Evolutionary conservation across 2,113 vertebrate genomes (phyloP).

Genomic region (Stomatorhinus ivindoensis): DNA sequence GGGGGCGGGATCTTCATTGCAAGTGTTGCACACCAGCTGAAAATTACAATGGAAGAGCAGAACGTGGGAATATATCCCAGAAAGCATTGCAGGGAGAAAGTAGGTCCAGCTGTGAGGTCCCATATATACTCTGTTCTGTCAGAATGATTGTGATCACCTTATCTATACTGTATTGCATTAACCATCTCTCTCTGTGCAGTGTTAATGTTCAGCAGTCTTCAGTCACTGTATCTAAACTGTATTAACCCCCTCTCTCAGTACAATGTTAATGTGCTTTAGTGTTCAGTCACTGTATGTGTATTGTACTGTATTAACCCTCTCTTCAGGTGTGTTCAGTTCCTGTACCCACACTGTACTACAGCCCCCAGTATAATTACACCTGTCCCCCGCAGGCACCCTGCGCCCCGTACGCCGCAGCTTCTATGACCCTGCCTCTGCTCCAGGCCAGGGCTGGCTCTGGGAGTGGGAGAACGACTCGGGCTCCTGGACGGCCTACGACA

Average conservation of each 20-base stretch:
- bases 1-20: neutral
- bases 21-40: neutral
- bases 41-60: neutral
- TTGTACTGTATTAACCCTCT: neutral
- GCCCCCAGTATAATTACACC: neutral
- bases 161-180: neutral
- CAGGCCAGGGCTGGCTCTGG: constrained; percentile 92
- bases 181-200: neutral
- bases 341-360: neutral
- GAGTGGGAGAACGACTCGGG: constrained; percentile 93
- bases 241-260: neutral
- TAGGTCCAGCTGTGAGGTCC: neutral
- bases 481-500: constrained; percentile 95
- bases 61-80: neutral
- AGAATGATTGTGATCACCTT: neutral
- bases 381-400: constrained; percentile 72
- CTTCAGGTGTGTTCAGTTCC: neutral
- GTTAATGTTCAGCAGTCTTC: neutral
- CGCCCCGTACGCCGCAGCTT: constrained; percentile 87
- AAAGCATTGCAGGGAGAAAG: neutral
- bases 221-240: neutral
- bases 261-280: neutral
- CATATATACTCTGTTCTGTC: neutral
- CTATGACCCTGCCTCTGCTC: constrained; percentile 89
- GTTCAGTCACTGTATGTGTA: neutral